A percentile compares a stretch with the other conserved stretches of the same genome.
Evolutionary conservation across 2,113 vertebrate species (phyloP).

Genomic region (Lates calcarifer): DNA sequence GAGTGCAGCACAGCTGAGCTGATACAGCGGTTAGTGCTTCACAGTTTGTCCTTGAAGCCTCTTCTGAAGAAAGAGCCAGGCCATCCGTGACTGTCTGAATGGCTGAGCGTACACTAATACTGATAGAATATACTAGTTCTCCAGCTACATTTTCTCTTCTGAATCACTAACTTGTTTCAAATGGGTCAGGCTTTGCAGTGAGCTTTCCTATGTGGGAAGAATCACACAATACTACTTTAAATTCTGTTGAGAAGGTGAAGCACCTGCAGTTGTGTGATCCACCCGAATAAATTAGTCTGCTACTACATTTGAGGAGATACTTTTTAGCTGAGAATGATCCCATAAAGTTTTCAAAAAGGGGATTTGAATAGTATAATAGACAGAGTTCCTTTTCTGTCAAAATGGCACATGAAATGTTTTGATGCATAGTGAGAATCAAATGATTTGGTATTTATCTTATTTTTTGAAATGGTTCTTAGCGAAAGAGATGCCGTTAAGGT

Average conservation of each 20-base stretch:
- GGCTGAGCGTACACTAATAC: slow-evolving; percentile 32
- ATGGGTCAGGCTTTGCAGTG: slow-evolving; percentile 35
- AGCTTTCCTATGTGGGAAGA: slow-evolving; percentile 3
- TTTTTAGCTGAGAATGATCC: neutral
- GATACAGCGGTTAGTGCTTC: slow-evolving; percentile 37
- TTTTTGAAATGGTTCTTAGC: slow-evolving; percentile 1
- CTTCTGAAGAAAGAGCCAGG: slow-evolving; percentile 43
- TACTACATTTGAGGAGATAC: neutral
- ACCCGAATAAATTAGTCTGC: neutral
- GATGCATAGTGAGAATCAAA: neutral
- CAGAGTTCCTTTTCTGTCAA: neutral
- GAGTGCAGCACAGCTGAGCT: slow-evolving; percentile 33
- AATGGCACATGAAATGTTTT: neutral
- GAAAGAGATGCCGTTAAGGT: slow-evolving; percentile 21
- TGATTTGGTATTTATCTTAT: neutral
- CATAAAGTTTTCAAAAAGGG: neutral
- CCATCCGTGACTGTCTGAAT: slow-evolving; percentile 51
- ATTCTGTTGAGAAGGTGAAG: slow-evolving; percentile 23
- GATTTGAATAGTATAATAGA: neutral
- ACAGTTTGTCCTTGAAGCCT: slow-evolving; percentile 70
- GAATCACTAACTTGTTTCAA: slow-evolving; percentile 38
- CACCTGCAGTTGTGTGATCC: slow-evolving; percentile 25
- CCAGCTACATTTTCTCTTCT: slow-evolving; percentile 9
- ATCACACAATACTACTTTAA: neutral
- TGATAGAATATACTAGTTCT: slow-evolving; percentile 38